phyloP scores from a whole-genome alignment of 37 sponge, comb jelly and placozoan species.

The Spongia lamella region DNA sequence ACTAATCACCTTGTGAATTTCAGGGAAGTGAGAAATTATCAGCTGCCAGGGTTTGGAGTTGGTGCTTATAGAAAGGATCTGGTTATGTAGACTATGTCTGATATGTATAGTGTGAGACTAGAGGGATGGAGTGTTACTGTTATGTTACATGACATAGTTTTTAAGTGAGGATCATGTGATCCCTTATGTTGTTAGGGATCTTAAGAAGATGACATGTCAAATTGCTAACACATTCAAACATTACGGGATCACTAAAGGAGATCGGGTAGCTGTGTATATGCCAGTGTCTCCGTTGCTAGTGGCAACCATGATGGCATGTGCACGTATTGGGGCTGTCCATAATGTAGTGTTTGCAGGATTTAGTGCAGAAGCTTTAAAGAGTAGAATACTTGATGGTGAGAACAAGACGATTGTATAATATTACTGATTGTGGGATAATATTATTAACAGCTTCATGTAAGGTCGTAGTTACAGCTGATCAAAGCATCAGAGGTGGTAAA shows the following conservation, averaged over 20 bases:
- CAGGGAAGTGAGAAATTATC: too few relatives aligned
- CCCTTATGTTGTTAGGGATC: constrained; percentile 59
- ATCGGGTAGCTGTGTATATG: constrained; percentile 91
- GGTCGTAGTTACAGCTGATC: constrained; percentile 86
- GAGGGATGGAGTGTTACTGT: neutral
- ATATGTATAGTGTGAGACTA: neutral
- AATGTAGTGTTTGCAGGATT: constrained; percentile 98
- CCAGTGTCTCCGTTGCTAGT: constrained; percentile 80
- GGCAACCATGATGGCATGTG: constrained; percentile 91
- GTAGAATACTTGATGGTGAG: constrained; percentile 81
- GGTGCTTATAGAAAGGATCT: too few relatives aligned
- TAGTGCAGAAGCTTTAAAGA: constrained; percentile 87
- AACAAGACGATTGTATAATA: neutral
- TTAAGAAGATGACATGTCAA: constrained; percentile 84
- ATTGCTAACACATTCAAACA: constrained; percentile 84
- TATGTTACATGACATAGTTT: too few relatives aligned
- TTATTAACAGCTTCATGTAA: constrained; percentile 45
- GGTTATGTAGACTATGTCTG: too few relatives aligned
- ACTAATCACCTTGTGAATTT: too few relatives aligned
- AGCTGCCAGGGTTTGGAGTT: too few relatives aligned
- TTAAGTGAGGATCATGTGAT: too few relatives aligned
- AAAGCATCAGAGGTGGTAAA: constrained; percentile 91
- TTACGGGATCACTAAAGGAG: constrained; percentile 89
- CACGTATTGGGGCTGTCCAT: constrained; percentile 93
- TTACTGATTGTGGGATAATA: neutral